Conservation (phyloP, 2,113 vertebrate genomes). For the Seriola quinqueradiata region DNA sequence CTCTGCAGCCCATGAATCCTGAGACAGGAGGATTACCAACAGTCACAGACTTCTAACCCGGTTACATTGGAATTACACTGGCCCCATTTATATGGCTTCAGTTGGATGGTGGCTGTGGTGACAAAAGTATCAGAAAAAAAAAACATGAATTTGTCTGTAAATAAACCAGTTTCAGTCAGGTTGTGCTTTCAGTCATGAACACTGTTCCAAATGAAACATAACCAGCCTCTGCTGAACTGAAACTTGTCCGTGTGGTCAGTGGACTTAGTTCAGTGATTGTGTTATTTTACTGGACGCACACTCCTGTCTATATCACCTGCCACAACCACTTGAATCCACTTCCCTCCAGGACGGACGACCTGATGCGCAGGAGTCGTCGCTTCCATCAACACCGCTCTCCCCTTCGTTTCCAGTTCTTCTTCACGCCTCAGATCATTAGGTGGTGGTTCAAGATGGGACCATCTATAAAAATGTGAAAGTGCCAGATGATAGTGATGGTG, state of each 20-base stretch:
- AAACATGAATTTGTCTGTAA: not conserved
- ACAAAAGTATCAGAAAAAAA: not conserved
- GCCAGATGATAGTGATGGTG: conserved; percentile 6
- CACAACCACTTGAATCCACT: not conserved
- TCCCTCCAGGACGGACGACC: not conserved
- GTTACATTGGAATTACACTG: not conserved
- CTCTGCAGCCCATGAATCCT: not conserved
- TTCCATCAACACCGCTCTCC: not conserved
- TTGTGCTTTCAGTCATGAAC: conserved; percentile 14
- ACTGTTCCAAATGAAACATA: not conserved
- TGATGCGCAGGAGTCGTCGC: not conserved
- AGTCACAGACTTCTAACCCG: not conserved
- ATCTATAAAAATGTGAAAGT: not conserved
- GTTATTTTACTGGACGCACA: not conserved
- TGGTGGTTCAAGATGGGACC: conserved; percentile 34
- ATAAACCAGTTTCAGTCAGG: conserved; percentile 13
- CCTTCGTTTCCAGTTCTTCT: not conserved
- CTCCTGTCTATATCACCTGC: not conserved
- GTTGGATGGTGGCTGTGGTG: not conserved
- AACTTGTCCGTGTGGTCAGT: not conserved
- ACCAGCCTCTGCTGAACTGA: not conserved
- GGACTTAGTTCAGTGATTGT: not conserved
- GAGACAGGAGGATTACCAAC: not conserved
- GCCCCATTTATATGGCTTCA: not conserved
- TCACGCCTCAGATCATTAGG: not conserved